A percentile compares a stretch with the other conserved stretches of the same genome.
These are phyloP conservation scores for Chaetodon trifasciatus DNA, from an alignment of 2,797 vertebrate genomes.

Conservation along the genomic window DNA sequence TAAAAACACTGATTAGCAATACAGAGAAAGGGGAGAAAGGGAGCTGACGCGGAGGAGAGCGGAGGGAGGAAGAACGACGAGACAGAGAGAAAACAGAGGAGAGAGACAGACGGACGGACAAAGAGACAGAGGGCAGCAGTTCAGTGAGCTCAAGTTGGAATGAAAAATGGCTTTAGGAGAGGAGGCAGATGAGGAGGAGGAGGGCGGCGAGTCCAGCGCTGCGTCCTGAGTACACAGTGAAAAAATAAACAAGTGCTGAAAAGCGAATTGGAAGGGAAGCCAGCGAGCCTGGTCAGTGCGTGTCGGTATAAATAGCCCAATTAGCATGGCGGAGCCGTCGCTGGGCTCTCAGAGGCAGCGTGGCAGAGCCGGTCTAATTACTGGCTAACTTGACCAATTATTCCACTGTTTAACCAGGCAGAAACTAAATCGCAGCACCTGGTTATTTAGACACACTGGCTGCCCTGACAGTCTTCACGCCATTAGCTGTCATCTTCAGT, in stretches of 20 bases:
- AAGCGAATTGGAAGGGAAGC: constrained; percentile 67
- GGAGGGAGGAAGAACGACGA: constrained; percentile 17
- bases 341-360: constrained; percentile 66
- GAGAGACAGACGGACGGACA: constrained; percentile 54
- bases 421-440: constrained; percentile 76
- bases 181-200: constrained; percentile 39
- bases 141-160: constrained; percentile 64
- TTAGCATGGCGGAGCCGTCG: constrained; percentile 70
- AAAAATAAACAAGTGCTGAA: constrained; percentile 73
- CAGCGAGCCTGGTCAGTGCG: constrained; percentile 66
- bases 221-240: constrained; percentile 52
- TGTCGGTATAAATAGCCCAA: constrained; percentile 82
- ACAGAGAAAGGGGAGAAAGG: constrained; percentile 41
- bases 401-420: constrained; percentile 81
- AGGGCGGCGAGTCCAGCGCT: constrained; percentile 22
- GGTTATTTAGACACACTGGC: constrained; percentile 75
- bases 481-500: constrained; percentile 73
- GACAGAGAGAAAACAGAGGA: constrained; percentile 17
- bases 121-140: constrained; percentile 54
- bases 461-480: constrained; percentile 64
- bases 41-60: constrained; percentile 23
- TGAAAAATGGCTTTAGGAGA: constrained; percentile 59
- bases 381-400: constrained; percentile 82
- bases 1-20: constrained; percentile 73
- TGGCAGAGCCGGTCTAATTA: constrained; percentile 79